Percentiles rank a stretch among this genome's conserved stretches.
Evolutionary conservation across 2,888 invertebrate species (phyloP).

Genomic region (Synanthedon formicaeformis): DNA sequence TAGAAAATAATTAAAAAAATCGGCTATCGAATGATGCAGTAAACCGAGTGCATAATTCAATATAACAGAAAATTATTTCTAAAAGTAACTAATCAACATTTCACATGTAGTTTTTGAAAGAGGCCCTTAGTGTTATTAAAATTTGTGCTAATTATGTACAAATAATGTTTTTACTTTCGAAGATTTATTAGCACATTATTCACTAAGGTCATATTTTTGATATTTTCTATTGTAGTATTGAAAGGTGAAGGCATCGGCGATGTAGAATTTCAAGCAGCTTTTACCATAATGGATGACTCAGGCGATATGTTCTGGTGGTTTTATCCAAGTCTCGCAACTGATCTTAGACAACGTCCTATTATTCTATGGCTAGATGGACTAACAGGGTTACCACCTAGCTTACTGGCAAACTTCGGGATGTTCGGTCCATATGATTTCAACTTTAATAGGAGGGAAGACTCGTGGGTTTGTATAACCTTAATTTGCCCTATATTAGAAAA

Average conservation of each 20-base stretch:
- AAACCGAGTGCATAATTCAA: no score
- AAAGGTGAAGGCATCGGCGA: constrained; percentile 60
- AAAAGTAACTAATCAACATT: no score
- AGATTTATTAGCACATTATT: no score
- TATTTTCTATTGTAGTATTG: constrained; percentile 23
- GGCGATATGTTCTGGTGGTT: constrained; percentile 92
- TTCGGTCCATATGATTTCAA: constrained; percentile 80
- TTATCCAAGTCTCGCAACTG: constrained; percentile 75
- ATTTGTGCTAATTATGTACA: no score
- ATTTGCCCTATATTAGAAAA: neutral
- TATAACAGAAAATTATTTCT: no score
- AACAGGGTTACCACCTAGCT: constrained; percentile 81
- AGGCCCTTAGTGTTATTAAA: no score
- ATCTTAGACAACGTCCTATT: constrained; percentile 72
- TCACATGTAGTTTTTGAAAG: no score
- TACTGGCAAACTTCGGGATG: constrained; percentile 88
- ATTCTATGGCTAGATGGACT: constrained; percentile 92
- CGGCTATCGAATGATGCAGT: no score
- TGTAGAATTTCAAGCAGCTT: constrained; percentile 78
- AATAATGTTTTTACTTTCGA: no score
- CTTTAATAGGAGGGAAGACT: constrained; percentile 72
- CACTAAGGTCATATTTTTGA: neutral
- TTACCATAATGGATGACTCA: constrained; percentile 75
- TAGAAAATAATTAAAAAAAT: no score
- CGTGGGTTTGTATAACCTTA: constrained; percentile 75